Base-by-base conservation (phyloP, 1,140 invertebrate species). In the Calephelis nemesis region DNA sequence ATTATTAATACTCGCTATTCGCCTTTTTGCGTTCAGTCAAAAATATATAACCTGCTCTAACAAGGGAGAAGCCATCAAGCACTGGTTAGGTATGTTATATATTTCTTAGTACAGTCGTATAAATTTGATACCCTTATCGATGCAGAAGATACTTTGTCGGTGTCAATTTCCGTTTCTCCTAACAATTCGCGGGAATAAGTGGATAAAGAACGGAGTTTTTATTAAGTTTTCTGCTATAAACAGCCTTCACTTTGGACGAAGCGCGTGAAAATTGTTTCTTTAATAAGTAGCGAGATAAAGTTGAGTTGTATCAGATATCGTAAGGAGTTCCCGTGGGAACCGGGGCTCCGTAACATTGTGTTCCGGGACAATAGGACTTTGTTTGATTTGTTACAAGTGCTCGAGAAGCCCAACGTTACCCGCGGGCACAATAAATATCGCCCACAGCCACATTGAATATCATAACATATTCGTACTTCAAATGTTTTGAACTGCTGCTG, bases 211-310 rank as follows among this genome's bases (percentile, higher is more conserved):
- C 30, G n/a, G 10, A 54, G 50, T 58, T 58, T 45, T 45, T 45
- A 45, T 45, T 45, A 6, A 45, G 42, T 45, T 45, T 45, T 11
- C 52, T 11, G 10, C 11, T 30, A 58, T 58, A 30, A 39, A 58
- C 11, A 11, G 52, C 52, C 7, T 9, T 10, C 50, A 54, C 52
- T 58, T 52, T 6, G 19, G 19, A 54, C 19, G 9, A 39, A 39
- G 19, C 13, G 50, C 11, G 52, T 5, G 52, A 58, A 58, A 39
- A 58, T 58, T 58, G 52, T 58, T 54, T 11, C 19, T 5, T 58
- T 58, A 58, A 58, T 58, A 58, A 58, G 52, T 54, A 11, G 52
- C 9, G 11, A 54, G 52, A 54, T 54, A 54, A 54, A 54, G 52
- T 11, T 52, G 19, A 52, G 50, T 52, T 10, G 19, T 54, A 54